A percentile compares a stretch with the other conserved stretches of the same genome.
Conservation (phyloP, 2,888 invertebrate genomes). For the Pachydiplax longipennis region DNA sequence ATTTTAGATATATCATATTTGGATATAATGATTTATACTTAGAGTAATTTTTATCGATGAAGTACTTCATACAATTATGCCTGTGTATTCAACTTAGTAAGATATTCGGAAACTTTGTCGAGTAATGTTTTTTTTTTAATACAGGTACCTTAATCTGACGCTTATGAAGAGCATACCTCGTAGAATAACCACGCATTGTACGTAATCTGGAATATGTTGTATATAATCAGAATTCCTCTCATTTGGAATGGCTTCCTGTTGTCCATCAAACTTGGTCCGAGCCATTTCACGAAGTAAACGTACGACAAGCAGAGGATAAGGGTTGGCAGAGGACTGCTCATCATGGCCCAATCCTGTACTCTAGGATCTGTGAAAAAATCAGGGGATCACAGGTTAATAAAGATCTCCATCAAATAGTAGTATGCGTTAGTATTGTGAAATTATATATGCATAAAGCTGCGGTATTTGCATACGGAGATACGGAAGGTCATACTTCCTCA, state of each 20-base stretch:
- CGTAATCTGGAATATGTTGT: conserved; percentile 84
- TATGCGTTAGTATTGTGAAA: too few species aligned
- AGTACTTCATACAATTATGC: too few species aligned
- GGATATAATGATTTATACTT: too few species aligned
- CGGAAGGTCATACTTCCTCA: too few species aligned
- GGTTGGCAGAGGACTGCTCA: conserved; percentile 93
- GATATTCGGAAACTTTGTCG: too few species aligned
- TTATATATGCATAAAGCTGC: too few species aligned
- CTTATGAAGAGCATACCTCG: conserved; percentile 64
- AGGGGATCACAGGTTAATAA: background rate
- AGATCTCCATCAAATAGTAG: too few species aligned
- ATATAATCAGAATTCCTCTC: conserved; percentile 75
- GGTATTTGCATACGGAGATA: too few species aligned
- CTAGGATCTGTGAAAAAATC: conserved; percentile 72
- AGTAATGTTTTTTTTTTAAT: background rate
- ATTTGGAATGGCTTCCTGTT: conserved; percentile 83
- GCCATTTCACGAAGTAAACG: conserved; percentile 86
- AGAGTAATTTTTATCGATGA: too few species aligned
- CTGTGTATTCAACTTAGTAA: too few species aligned
- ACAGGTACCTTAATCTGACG: background rate
- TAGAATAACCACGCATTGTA: conserved; percentile 78
- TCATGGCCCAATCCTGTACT: conserved; percentile 90
- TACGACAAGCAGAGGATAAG: conserved; percentile 87
- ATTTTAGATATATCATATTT: too few species aligned
- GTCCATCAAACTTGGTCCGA: conserved; percentile 85